These are phyloP conservation scores for Macquaria ambigua DNA, from an alignment of 2,113 vertebrate species.

Conservation along the genomic window DNA sequence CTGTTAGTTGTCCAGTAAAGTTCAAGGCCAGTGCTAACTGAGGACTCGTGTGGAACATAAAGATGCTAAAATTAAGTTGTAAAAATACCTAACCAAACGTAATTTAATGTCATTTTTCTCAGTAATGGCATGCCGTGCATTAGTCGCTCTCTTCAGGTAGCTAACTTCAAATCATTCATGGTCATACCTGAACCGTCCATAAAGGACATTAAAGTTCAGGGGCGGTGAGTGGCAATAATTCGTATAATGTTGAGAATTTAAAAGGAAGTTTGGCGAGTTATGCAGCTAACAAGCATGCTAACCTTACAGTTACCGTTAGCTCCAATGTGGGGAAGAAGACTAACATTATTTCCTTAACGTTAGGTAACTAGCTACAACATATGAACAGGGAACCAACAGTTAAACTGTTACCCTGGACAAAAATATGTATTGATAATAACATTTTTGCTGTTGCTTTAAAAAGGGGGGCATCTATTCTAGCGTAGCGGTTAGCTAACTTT, in stretches of 20 bases:
- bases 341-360: background rate
- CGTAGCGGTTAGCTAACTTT: slow-evolving; percentile 1
- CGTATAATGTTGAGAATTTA: too few relatives aligned
- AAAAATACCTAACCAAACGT: background rate
- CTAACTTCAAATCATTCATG: too few relatives aligned
- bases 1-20: background rate
- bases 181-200: background rate
- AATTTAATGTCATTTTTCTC: background rate
- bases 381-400: background rate
- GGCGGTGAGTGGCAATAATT: background rate
- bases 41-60: background rate
- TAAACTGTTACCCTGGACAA: background rate
- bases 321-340: background rate
- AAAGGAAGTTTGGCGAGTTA: background rate
- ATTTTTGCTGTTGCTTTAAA: background rate
- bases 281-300: slow-evolving; percentile 30
- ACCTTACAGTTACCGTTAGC: background rate
- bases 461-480: accelerated
- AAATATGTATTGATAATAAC: accelerated
- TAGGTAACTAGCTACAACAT: background rate
- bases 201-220: background rate
- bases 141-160: background rate
- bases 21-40: background rate
- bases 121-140: background rate
- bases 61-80: background rate